Evolutionary conservation across 64 coral and sea anemone genomes (phyloP).

Genomic region (Orbicella faveolata): DNA sequence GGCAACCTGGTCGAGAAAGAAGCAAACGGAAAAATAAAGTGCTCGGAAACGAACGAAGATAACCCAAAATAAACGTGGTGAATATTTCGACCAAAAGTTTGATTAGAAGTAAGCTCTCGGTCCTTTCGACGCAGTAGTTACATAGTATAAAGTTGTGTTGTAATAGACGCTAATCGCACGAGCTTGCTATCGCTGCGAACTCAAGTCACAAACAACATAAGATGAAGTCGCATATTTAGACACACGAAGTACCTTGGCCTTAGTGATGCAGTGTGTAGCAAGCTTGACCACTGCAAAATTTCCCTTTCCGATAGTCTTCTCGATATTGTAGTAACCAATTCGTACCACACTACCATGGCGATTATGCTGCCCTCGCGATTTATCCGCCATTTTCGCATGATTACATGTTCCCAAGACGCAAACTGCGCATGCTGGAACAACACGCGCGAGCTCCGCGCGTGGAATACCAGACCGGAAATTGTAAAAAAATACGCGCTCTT

Average conservation of each 20-base stretch:
- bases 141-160: constrained; percentile 30
- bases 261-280: constrained; percentile 92
- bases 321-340: constrained; percentile 97
- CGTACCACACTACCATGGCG: constrained; percentile 96
- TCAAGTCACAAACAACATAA: constrained; percentile 17
- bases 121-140: not conserved
- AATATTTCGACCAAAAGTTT: not conserved
- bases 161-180: constrained; percentile 11
- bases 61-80: constrained; percentile 1
- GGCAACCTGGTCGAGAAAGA: constrained; percentile 87
- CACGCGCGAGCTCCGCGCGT: constrained; percentile 8
- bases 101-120: not conserved
- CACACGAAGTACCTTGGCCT: constrained; percentile 75
- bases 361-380: constrained; percentile 91
- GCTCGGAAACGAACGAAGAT: not conserved
- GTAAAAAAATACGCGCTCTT: not conserved
- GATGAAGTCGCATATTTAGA: not conserved
- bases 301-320: constrained; percentile 98
- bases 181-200: not conserved
- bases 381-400: constrained; percentile 99
- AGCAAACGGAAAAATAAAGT: constrained; percentile 40
- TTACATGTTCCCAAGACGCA: constrained; percentile 49
- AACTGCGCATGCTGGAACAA: constrained; percentile 14
- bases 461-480: constrained; percentile 32
- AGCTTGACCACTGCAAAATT: constrained; percentile 99